A percentile compares a stretch with the other conserved stretches of the same genome.
Evolutionary conservation across 92 coral and sea anemone species (phyloP).

Genomic region (Phenganax subtilis): DNA sequence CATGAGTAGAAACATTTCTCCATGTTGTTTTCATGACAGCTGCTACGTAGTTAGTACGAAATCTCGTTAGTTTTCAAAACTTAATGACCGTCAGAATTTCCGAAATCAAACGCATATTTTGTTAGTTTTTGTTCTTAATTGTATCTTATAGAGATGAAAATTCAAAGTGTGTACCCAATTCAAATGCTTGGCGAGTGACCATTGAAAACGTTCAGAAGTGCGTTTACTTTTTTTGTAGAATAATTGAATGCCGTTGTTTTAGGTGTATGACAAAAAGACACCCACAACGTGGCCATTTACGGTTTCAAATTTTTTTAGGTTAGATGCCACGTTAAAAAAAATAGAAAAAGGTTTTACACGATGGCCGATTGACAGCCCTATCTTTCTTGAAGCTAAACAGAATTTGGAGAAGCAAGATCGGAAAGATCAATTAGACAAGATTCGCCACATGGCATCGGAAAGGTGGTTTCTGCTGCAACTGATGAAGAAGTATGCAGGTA

Average conservation of each 20-base stretch:
- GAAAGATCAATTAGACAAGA: slow-evolving; percentile 16
- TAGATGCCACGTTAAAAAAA: slow-evolving; percentile 9
- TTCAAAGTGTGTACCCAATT: slow-evolving; percentile 14
- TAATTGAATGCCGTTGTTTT: neutral
- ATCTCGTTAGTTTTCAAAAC: too few relatives aligned
- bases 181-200: neutral
- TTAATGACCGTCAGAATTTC: too few relatives aligned
- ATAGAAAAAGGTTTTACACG: neutral
- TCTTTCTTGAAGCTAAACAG: slow-evolving; percentile 9
- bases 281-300: too few relatives aligned
- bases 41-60: too few relatives aligned
- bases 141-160: slow-evolving; percentile 2
- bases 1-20: too few relatives aligned
- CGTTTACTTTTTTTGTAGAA: neutral
- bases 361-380: slow-evolving; percentile 19
- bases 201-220: slow-evolving; percentile 1
- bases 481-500: slow-evolving; percentile 6
- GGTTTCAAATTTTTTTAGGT: neutral
- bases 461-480: slow-evolving; percentile 14
- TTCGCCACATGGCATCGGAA: slow-evolving; percentile 12
- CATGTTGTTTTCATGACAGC: too few relatives aligned
- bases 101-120: neutral
- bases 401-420: neutral
- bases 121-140: neutral
- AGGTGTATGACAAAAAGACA: too few relatives aligned